These are phyloP conservation scores for Acronicta psi DNA, from an alignment of 2,888 invertebrate species.

Conservation along the genomic window DNA sequence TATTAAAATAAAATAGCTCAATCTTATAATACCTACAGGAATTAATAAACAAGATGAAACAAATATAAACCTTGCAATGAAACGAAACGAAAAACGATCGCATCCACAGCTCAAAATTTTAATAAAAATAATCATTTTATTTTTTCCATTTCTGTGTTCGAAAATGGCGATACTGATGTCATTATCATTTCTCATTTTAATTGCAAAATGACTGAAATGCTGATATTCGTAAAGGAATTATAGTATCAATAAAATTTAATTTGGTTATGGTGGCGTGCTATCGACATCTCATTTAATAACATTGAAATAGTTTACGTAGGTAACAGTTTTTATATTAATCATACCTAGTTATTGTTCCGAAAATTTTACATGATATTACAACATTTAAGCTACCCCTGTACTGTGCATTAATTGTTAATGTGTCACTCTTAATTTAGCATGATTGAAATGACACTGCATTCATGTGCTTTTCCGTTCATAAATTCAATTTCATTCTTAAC, in stretches of 20 bases:
- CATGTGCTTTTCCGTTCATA: no score
- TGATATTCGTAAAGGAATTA: background rate
- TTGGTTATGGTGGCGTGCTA: background rate
- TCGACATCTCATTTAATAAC: conserved; percentile 2
- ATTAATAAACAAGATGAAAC: background rate
- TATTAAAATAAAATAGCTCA: no score
- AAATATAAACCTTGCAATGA: background rate
- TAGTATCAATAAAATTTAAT: conserved; percentile 10
- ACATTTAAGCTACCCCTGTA: no score
- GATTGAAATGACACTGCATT: no score
- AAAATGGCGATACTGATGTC: background rate
- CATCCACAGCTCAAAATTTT: background rate
- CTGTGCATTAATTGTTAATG: no score
- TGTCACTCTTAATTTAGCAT: no score
- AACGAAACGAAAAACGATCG: background rate
- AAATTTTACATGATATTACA: no score
- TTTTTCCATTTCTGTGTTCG: conserved; percentile 8
- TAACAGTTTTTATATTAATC: no score
- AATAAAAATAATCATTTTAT: background rate
- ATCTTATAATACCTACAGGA: no score
- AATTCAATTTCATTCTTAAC: no score
- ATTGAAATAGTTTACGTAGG: no score
- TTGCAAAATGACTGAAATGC: conserved; percentile 3
- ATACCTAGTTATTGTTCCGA: no score
- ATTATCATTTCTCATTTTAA: conserved; percentile 13